Evolutionary conservation across 1,140 invertebrate species (phyloP), one percentile per base, ranked within the genome.

Genomic region (Scylla paramamosain): DNA sequence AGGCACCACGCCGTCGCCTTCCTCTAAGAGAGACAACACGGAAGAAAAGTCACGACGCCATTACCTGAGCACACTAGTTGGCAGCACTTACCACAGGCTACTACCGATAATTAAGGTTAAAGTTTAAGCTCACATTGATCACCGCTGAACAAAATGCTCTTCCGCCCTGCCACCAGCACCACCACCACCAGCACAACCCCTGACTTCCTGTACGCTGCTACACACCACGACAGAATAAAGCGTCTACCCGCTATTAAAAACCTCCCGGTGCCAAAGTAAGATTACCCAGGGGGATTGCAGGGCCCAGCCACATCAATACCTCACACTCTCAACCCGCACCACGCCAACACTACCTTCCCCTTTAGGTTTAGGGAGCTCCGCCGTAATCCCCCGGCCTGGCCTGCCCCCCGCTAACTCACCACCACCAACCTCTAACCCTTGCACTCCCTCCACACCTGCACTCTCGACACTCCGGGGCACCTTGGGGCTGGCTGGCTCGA

Each of bases 221-320:
- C 67, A 59, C 52, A 3, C 2, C 52, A 59, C 52, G 52, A 59
- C 52, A 1, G 67, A n/a, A n/a, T 7, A 77, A 77, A 20, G 25
- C n/a, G 12, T 20, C 25, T 20, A 77, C 10, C 67, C 20, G 20
- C 67, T 77, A 77, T 77, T 77, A n/a, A 25, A 77, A 77, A 7
- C 67, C 67, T 77, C 25, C 25, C n/a, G 67, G 12, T 12, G 67
- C 67, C 20, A n/a, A 25, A 20, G 67, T 20, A 59, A 20, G 67
- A 77, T 77, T 77, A 77, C 67, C 67, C 67, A 25, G 25, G 67
- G 67, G 67, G 67, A 20, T 77, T 77, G 67, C 0, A 12, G 67
- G 67, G 67, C 67, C 67, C 67, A 77, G 67, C 67, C 67, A 77
- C 67, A 77, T 77, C 67, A 77, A 77, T 77, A 77, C 67, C 67